Base-by-base conservation (phyloP, 2,113 vertebrate species). In the Spilogale gracilis region DNA sequence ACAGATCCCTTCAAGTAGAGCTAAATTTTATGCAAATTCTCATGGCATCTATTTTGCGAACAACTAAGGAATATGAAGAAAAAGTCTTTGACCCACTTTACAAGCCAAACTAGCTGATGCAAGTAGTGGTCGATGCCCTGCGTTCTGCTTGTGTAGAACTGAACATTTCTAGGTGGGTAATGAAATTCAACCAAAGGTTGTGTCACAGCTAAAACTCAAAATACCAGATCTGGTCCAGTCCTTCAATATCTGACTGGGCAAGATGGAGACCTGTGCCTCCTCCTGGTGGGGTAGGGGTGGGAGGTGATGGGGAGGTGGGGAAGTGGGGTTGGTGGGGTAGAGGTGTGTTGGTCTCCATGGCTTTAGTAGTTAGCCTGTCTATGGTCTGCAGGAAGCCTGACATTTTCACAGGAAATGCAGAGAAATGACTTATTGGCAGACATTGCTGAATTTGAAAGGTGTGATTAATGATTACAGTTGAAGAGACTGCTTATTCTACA, bases 41-140 rank as follows among this genome's bases (percentile, higher is more conserved):
- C 93, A 85, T 11, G 81, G 78, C 50, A 58, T 91, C 58, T 94
- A 82, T 85, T 96, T 92, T 98, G 71, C 86, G 93, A 95, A 69
- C 45, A 96, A 82, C 45, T 92, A 84, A 85, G 56, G 71, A 89
- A 95, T 81, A 91, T 73, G 84, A 96, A 76, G 27, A 87, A 96
- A 95, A 96, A 88, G 89, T 96, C 94, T 95, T 94, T 96, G 96
- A 86, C 94, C 85, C 91, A 96, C 81, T 97, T 97, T 93, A 58
- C 9, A 92, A 97, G 52, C 83, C 74, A 78, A 86, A 48, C 60
- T 63, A 63, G 60, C 52, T 50, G 85, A 93, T 23, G 52, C 20
- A 73, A 92, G 38, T 14, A 80, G 17, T 25, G 4, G 54, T 65
- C 16, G 83, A 54, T 61, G 54, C 63, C 56, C 20, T 27, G 3